These are phyloP conservation scores for Gastrophysa polygoni DNA, from an alignment of 2,888 invertebrate species.

Conservation along the genomic window DNA sequence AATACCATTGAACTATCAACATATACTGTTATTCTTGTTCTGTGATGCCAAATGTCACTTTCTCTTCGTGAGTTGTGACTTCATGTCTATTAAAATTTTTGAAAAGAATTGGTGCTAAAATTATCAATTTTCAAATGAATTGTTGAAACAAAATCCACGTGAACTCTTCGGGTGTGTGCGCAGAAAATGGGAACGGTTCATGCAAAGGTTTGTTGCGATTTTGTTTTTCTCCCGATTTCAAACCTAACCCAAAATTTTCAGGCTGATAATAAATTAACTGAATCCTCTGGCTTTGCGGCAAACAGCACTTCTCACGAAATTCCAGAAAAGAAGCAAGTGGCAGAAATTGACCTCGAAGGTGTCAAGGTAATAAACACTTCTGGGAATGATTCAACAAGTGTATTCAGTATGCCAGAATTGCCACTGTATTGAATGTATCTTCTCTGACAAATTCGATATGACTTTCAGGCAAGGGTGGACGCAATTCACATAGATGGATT, in stretches of 20 bases:
- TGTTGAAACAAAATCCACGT: slow-evolving; percentile 11
- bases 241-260: slow-evolving; percentile 43
- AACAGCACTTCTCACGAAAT: slow-evolving; percentile 30
- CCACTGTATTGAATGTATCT: too few species aligned
- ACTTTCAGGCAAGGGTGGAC: slow-evolving; percentile 78
- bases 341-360: slow-evolving; percentile 62
- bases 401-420: too few species aligned
- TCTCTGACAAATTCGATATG: not conserved
- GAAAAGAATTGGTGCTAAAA: not conserved
- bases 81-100: not conserved
- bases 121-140: slow-evolving; percentile 15
- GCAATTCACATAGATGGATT: slow-evolving; percentile 86
- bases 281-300: slow-evolving; percentile 33
- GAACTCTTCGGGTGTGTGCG: not conserved
- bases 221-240: slow-evolving; percentile 29
- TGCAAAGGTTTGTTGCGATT: slow-evolving; percentile 54
- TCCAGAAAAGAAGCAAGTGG: slow-evolving; percentile 37
- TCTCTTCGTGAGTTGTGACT: too few species aligned
- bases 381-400: slow-evolving; percentile 8
- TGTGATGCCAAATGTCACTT: too few species aligned
- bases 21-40: too few species aligned
- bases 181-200: slow-evolving; percentile 57
- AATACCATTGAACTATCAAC: too few species aligned
- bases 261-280: slow-evolving; percentile 38
- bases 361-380: slow-evolving; percentile 57